Conservation (phyloP, 2,888 invertebrate genomes). For the Sacculina carcini region DNA sequence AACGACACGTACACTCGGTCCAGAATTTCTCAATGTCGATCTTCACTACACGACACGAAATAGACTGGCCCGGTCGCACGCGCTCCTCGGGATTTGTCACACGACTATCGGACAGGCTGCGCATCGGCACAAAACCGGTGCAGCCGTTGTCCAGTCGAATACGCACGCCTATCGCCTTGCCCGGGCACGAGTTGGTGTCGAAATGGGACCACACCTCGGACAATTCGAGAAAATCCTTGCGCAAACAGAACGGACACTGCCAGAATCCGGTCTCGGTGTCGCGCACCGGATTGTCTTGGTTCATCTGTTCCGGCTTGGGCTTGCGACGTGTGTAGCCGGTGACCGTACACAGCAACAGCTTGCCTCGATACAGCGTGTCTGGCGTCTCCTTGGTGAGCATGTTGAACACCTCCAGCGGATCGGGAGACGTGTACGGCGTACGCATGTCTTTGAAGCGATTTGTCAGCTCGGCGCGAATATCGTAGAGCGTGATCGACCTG, state of each 20-base stretch:
- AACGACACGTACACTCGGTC: conserved; percentile 74
- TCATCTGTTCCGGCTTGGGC: conserved; percentile 73
- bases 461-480: conserved; percentile 84
- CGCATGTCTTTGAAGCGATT: conserved; percentile 75
- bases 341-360: conserved; percentile 57
- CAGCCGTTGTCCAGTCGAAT: conserved; percentile 72
- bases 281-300: conserved; percentile 80
- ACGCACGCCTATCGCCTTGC: conserved; percentile 76
- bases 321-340: conserved; percentile 54
- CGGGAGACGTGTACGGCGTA: conserved; percentile 44
- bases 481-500: conserved; percentile 64
- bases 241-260: conserved; percentile 92
- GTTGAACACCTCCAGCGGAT: conserved; percentile 68
- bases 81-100: conserved; percentile 79
- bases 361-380: conserved; percentile 70
- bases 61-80: conserved; percentile 53
- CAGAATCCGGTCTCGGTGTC: conserved; percentile 82
- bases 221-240: conserved; percentile 81
- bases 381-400: conserved; percentile 88
- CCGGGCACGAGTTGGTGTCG: conserved; percentile 72
- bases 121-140: conserved; percentile 32
- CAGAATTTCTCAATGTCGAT: conserved; percentile 83
- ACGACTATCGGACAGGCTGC: conserved; percentile 73
- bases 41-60: conserved; percentile 71
- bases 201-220: conserved; percentile 98